These are phyloP conservation scores for Aphaenogaster floridana DNA, from an alignment of 1,140 invertebrate species.

Conservation along the genomic window DNA sequence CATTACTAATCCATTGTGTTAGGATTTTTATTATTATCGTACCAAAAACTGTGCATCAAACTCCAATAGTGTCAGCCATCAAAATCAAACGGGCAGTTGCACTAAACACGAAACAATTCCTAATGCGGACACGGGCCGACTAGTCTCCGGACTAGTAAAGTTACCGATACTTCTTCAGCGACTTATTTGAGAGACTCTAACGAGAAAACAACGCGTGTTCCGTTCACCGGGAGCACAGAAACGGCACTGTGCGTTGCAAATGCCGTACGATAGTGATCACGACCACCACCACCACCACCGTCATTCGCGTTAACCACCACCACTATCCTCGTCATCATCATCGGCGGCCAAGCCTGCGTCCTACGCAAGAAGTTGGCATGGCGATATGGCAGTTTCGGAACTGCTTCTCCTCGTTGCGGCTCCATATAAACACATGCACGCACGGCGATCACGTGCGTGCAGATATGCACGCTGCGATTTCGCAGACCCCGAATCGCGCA, in stretches of 20 bases:
- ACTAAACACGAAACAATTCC: constrained; percentile 31
- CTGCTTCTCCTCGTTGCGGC: constrained; percentile 43
- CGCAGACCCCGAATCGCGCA: constrained; percentile 14
- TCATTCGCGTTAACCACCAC: constrained; percentile 70
- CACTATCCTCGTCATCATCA: constrained; percentile 63
- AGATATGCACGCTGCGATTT: constrained; percentile 3
- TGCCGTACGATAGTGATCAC: constrained; percentile 73
- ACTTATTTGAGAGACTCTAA: background rate
- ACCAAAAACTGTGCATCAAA: background rate
- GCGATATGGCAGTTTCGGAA: constrained; percentile 68
- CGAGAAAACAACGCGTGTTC: constrained; percentile 74
- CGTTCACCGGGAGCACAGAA: constrained; percentile 81
- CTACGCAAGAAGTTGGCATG: constrained; percentile 78
- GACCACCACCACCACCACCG: constrained; percentile 68
- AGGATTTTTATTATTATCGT: background rate
- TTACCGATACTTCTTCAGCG: constrained; percentile 13
- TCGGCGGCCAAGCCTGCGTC: constrained; percentile 68
- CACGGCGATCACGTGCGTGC: constrained; percentile 33
- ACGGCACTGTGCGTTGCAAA: constrained; percentile 82
- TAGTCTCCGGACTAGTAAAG: too few species aligned
- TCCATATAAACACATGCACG: constrained; percentile 54
- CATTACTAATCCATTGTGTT: background rate
- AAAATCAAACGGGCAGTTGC: background rate
- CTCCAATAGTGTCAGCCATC: background rate
- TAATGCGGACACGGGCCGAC: constrained; percentile 1